Base-by-base conservation (phyloP, 2,888 invertebrate species). In the Creontiades dilutus region DNA sequence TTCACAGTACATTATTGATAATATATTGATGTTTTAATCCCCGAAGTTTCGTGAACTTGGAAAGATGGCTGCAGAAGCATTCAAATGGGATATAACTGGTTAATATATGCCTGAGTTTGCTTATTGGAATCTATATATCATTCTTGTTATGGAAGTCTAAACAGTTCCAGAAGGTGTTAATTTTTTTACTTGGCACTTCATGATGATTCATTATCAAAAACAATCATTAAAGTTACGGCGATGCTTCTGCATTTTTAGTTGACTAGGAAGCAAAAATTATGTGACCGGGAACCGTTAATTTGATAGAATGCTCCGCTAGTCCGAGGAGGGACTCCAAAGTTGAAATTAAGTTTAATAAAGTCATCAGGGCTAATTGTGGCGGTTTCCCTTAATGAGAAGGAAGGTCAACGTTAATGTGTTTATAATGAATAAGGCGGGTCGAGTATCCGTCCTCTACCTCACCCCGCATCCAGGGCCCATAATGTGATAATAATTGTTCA, bases 301-400 rank as follows among this genome's bases (percentile, higher is more conserved):
- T 27, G 11, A 68, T 68, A 68, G 68, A 68, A 68, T 57, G 57
- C 57, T 2, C 2, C 52, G 13, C 52, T 52, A 14, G 13, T 19
- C 61, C 16, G n/a, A 61, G 61, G 23, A 12, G 37, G 78, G n/a
- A 46, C 11, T 13, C 12, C 28, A 11, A 19, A 78, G 78, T 86
- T 86, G 86, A 86, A 86, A 86, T 86, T 86, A 86, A 68, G 86
- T 75, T 86, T 86, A 86, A 86, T 86, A 86, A 86, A 86, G 86
- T 86, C 86, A 86, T 86, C 86, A 86, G 28, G 28, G 86, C 46
- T 86, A 86, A 86, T 86, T 86, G 86, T 76, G 23, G 75, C 78
- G 46, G 46, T 46, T 78, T 47, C 78, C 78, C 19, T 46, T 46
- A 78, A 46, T 37, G 47, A 47, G 47, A 46, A 47, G 78, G 47